Percentiles rank a stretch among this genome's conserved stretches.
Conservation (phyloP, 2,797 vertebrate species). For the Rhodeus uyekii region DNA sequence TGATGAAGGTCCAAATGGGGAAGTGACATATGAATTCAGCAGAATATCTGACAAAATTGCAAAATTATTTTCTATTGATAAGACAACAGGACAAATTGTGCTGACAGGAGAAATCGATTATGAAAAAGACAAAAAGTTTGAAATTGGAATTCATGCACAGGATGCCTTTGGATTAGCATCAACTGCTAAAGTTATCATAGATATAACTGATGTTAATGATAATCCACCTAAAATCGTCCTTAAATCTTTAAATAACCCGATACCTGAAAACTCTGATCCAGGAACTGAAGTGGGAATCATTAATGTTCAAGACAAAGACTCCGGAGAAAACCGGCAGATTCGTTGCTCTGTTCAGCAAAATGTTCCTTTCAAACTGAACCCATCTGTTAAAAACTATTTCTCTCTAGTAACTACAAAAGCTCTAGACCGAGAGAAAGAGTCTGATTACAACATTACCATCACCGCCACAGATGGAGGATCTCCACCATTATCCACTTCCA, state of each 20-base stretch:
- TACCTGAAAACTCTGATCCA: constrained; percentile 60
- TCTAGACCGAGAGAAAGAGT: constrained; percentile 68
- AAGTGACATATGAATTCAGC: constrained; percentile 73
- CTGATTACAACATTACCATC: constrained; percentile 70
- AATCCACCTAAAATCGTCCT: constrained; percentile 64
- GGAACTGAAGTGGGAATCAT: constrained; percentile 68
- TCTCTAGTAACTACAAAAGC: constrained; percentile 63
- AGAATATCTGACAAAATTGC: constrained; percentile 54
- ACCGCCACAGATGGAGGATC: constrained; percentile 64
- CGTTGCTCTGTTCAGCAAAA: constrained; percentile 60
- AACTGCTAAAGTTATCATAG: constrained; percentile 60
- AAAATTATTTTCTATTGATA: constrained; percentile 59
- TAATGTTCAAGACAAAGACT: constrained; percentile 67
- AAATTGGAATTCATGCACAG: constrained; percentile 62
- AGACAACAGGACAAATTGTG: constrained; percentile 59
- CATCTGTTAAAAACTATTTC: constrained; percentile 71
- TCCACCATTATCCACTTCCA: constrained; percentile 58
- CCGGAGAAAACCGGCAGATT: constrained; percentile 67
- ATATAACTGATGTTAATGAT: constrained; percentile 70
- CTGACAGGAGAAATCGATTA: constrained; percentile 61
- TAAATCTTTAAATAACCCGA: constrained; percentile 58
- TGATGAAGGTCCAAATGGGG: constrained; percentile 75
- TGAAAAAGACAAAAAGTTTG: constrained; percentile 60
- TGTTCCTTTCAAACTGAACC: constrained; percentile 68
- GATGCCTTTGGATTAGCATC: constrained; percentile 62